Percentiles rank a stretch among this genome's conserved stretches.
Evolutionary conservation across 2,888 invertebrate genomes (phyloP).

Genomic region (Acrobasis repandana): DNA sequence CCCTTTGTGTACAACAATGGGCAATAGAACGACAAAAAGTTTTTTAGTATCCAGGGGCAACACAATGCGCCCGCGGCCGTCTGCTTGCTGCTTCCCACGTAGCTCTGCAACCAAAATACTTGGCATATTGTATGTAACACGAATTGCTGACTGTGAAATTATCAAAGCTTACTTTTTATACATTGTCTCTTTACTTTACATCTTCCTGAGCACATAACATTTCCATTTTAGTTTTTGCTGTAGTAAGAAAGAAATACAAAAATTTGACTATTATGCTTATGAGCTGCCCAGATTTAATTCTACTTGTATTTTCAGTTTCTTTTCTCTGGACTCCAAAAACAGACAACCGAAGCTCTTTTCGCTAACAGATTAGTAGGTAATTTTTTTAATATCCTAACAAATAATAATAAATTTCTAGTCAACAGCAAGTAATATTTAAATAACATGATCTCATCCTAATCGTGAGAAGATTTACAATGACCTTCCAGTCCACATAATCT

Average conservation of each 20-base stretch:
- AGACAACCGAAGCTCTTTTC: too few species aligned
- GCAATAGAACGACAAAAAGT: conserved; percentile 70
- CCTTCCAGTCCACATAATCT: not conserved
- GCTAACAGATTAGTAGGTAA: too few species aligned
- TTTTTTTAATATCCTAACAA: too few species aligned
- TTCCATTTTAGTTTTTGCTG: too few species aligned
- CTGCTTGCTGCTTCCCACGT: conserved; percentile 68
- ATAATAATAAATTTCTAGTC: too few species aligned
- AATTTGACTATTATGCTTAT: too few species aligned
- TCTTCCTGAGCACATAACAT: too few species aligned
- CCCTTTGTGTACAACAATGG: conserved; percentile 74
- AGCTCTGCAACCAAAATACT: conserved; percentile 37
- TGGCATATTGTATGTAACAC: conserved; percentile 18
- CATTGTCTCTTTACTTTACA: too few species aligned
- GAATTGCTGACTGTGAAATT: not conserved
- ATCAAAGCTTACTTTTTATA: not conserved
- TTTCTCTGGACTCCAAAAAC: too few species aligned
- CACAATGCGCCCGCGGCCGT: conserved; percentile 69
- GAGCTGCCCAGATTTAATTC: too few species aligned
- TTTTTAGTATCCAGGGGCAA: conserved; percentile 63
- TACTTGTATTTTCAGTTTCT: too few species aligned
- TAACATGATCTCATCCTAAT: conserved; percentile 9
- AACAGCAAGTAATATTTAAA: not conserved
- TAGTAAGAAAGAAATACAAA: too few species aligned
- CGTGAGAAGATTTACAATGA: conserved; percentile 2